Base-by-base conservation (phyloP, 1,140 invertebrate species). In the Stratiolaelaps scimitus region DNA sequence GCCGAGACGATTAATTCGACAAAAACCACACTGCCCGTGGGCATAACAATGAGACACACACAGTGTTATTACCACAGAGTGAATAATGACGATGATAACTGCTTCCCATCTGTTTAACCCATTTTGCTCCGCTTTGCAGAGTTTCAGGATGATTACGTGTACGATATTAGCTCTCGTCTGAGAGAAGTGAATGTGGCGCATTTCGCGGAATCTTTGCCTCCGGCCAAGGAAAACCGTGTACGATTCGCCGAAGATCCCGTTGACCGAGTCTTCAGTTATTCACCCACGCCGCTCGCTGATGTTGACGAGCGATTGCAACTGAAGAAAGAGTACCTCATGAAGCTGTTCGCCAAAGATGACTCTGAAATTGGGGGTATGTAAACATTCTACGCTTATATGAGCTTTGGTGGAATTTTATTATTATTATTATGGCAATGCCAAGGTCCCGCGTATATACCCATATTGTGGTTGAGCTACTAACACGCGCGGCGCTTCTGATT, bases 321-420 rank as follows among this genome's bases (percentile, higher is more conserved):
- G 1, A 17, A 60, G 23, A 60, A 26, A 26, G 53, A 60, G 34
- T 60, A 60, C 53, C 53, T 60, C 23, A 60, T 60, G 53, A 60
- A 60, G 53, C 15, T 60, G 53, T 60, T 60, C 53, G 15, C 53
- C 53, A 60, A 60, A 60, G 53, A 60, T 34, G 53, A 60, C 23
- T 60, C 53, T 5, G 53, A 60, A 60, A 26, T 26, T 17, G 53
- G 53, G 2, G 53, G 53, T 23, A 26, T 17, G 53, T 15, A 48
- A 45, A 45, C n/a, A 13, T 13, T 13, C 44, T 45, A 13, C 44
- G 44, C 13, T 45, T 13, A 13, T 45, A 13, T 45, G n/a, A n/a
- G n/a, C n/a, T n/a, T n/a, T n/a, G n/a, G n/a, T n/a, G n/a, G n/a
- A n/a, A n/a, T n/a, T n/a, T n/a, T n/a, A n/a, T n/a, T n/a, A n/a